phyloP scores from a whole-genome alignment of 2,888 invertebrate species.

The Nymphalis urticae region DNA sequence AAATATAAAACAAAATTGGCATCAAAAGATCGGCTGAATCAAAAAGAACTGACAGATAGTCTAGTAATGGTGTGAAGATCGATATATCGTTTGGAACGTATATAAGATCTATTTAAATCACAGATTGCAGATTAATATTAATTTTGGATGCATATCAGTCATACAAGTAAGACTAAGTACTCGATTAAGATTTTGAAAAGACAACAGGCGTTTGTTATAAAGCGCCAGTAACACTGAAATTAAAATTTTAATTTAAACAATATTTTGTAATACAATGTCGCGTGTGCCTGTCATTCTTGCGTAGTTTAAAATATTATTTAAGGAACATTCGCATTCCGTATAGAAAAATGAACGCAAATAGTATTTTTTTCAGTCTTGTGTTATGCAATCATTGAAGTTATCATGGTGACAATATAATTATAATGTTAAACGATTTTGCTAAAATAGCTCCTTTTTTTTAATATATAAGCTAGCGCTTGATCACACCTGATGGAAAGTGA shows the following conservation, averaged over 20 bases:
- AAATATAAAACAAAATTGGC: not conserved
- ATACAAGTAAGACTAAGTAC: no score
- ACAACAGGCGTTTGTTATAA: no score
- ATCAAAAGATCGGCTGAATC: not conserved
- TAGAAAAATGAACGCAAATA: slow-evolving; percentile 24
- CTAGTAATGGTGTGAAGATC: no score
- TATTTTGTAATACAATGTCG: not conserved
- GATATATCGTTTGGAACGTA: no score
- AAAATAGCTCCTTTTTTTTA: no score
- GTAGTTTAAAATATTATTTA: slow-evolving; percentile 27
- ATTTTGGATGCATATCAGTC: no score
- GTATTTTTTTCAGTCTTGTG: slow-evolving; percentile 17
- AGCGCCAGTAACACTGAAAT: not conserved
- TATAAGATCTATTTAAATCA: no score
- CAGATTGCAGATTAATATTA: no score
- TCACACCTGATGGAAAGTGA: no score
- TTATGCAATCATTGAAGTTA: slow-evolving; percentile 14
- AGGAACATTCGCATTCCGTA: slow-evolving; percentile 22
- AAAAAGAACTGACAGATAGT: not conserved
- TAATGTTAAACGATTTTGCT: not conserved
- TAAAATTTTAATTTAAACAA: not conserved
- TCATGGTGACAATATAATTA: no score
- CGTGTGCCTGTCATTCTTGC: slow-evolving; percentile 21
- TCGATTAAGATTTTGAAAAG: no score
- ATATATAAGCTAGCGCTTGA: no score